Evolutionary conservation across 2,888 invertebrate species (phyloP).

Genomic region (Noctua janthina): DNA sequence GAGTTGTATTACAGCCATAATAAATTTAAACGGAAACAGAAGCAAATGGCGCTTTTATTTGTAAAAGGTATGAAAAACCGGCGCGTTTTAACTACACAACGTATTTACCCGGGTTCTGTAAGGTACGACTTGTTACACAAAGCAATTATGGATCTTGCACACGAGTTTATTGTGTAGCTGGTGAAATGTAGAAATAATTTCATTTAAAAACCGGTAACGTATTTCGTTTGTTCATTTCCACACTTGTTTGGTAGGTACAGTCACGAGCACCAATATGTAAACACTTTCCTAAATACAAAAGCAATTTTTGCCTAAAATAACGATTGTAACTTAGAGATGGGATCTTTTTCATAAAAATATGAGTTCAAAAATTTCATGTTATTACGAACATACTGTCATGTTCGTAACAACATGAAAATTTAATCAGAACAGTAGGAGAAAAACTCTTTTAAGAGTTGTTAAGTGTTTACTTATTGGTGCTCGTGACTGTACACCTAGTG

Average conservation of each 20-base stretch:
- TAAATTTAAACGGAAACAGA: conserved; percentile 53
- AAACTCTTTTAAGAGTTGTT: no score
- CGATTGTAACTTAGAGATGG: no score
- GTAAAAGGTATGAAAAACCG: conserved; percentile 29
- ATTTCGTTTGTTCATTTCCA: background rate
- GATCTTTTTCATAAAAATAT: no score
- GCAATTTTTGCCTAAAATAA: no score
- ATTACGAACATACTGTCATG: no score
- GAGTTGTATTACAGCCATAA: conserved; percentile 27
- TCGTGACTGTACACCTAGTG: background rate
- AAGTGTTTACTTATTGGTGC: no score
- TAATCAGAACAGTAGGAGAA: no score
- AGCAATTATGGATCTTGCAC: conserved; percentile 3
- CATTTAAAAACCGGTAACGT: background rate
- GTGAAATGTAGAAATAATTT: background rate
- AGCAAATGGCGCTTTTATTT: conserved; percentile 32
- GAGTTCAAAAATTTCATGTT: no score
- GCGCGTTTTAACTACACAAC: conserved; percentile 22
- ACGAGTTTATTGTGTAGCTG: conserved; percentile 15
- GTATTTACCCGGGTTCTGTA: conserved; percentile 10
- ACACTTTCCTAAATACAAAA: no score
- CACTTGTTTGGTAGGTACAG: no score
- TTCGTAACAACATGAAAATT: no score
- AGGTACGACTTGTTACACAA: conserved; percentile 1
- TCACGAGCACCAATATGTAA: no score